These are phyloP conservation scores for Pseudochaenichthys georgianus DNA, from an alignment of 2,797 vertebrate species.

Conservation along the genomic window DNA sequence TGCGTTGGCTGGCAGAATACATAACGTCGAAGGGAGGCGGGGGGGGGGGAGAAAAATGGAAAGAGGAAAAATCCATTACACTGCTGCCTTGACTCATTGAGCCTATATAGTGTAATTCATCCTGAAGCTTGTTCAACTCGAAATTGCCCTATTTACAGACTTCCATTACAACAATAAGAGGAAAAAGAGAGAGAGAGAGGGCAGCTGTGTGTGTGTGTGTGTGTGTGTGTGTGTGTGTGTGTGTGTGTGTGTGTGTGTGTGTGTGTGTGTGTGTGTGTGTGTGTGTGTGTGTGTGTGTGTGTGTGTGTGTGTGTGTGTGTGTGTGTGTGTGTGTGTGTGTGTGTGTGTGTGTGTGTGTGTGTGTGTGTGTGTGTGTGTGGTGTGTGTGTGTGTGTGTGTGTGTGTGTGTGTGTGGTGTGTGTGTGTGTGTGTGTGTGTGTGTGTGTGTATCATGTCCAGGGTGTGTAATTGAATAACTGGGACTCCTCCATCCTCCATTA, in stretches of 20 bases:
- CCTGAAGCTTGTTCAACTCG: slow-evolving; percentile 75
- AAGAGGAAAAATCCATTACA: slow-evolving; percentile 73
- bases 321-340: too few relatives aligned
- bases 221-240: too few relatives aligned
- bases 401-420: too few relatives aligned
- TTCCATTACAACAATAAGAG: slow-evolving; percentile 75
- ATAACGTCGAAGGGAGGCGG: slow-evolving; percentile 41
- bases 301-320: too few relatives aligned
- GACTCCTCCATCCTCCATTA: slow-evolving; percentile 60
- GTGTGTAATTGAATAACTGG: slow-evolving; percentile 74
- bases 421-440: slow-evolving; percentile 19
- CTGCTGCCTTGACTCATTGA: slow-evolving; percentile 71
- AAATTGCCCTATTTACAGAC: slow-evolving; percentile 76
- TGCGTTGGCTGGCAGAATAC: slow-evolving; percentile 51
- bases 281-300: too few relatives aligned
- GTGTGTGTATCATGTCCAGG: slow-evolving; percentile 54
- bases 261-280: too few relatives aligned
- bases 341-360: too few relatives aligned
- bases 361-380: too few relatives aligned
- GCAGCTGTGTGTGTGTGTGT: too few relatives aligned
- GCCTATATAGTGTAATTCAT: slow-evolving; percentile 75
- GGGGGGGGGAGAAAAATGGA: slow-evolving; percentile 32
- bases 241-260: too few relatives aligned
- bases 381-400: too few relatives aligned
- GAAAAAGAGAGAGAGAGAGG: slow-evolving; percentile 35